A percentile compares a stretch with the other conserved stretches of the same genome.
phyloP scores from a whole-genome alignment of 2,113 vertebrate genomes.

The Phylloscopus whistleri region DNA sequence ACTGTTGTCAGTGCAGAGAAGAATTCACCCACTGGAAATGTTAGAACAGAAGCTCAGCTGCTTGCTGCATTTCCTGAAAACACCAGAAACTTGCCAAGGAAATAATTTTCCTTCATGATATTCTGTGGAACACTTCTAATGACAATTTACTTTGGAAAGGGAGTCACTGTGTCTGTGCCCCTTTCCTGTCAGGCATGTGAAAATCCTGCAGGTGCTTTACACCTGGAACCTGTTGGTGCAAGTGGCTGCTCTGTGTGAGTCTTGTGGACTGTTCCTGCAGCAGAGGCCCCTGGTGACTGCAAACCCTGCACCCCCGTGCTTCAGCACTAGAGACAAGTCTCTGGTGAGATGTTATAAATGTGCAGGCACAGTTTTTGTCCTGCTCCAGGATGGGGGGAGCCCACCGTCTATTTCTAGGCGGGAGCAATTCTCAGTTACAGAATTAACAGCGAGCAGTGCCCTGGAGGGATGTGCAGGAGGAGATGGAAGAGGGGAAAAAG shows the following conservation, averaged over 20 bases:
- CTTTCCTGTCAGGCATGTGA: not conserved
- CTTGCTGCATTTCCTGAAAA: not conserved
- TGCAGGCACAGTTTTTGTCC: not conserved
- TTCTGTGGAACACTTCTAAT: not conserved
- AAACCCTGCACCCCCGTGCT: not conserved
- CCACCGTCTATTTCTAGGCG: too few species aligned
- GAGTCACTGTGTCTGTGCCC: not conserved
- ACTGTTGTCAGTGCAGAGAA: not conserved
- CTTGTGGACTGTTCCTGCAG: not conserved
- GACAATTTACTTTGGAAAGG: not conserved
- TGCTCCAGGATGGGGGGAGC: not conserved
- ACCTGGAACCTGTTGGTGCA: not conserved
- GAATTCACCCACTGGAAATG: not conserved
- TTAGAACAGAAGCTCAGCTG: not conserved
- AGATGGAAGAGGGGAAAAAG: not conserved
- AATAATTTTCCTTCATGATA: not conserved
- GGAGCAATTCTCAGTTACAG: not conserved
- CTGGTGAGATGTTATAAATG: not conserved
- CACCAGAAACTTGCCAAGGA: not conserved
- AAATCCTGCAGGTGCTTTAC: not conserved
- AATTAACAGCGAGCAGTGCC: not conserved
- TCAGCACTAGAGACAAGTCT: not conserved
- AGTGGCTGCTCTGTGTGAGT: not conserved
- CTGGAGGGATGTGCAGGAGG: not conserved
- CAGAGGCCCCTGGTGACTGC: not conserved